These are phyloP conservation scores for Malurus elegans DNA, from an alignment of 2,113 vertebrate species.

Conservation along the genomic window DNA sequence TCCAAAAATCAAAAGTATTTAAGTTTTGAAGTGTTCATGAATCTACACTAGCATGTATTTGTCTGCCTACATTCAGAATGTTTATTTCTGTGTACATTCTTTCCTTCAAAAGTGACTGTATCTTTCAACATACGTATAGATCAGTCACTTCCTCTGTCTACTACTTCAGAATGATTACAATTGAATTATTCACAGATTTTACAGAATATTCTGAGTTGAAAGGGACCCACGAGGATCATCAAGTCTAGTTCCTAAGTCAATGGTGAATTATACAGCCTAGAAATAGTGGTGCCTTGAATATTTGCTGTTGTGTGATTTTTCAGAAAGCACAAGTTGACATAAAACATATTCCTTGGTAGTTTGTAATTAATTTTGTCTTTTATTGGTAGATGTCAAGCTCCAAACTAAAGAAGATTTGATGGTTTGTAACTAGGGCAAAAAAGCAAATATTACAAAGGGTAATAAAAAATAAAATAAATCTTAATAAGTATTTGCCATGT, in stretches of 20 bases:
- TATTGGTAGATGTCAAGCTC: constrained; percentile 5
- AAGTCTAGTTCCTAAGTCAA: not conserved
- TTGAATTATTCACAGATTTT: not conserved
- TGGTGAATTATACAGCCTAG: not conserved
- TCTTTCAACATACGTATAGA: not conserved
- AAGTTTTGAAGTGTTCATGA: not conserved
- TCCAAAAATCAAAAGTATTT: not conserved
- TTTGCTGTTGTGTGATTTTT: not conserved
- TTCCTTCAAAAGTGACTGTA: not conserved
- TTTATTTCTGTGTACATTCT: not conserved
- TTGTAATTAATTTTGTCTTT: constrained; percentile 29
- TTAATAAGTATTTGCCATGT: constrained; percentile 41
- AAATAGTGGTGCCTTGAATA: not conserved
- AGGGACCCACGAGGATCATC: not conserved
- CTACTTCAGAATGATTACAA: not conserved
- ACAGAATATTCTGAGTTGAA: not conserved
- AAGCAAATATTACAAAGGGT: constrained; percentile 12
- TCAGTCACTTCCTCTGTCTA: not conserved
- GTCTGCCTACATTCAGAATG: not conserved
- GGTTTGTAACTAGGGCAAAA: constrained; percentile 22
- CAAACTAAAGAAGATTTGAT: constrained; percentile 13
- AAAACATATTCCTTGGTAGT: not conserved
- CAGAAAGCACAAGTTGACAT: not conserved
- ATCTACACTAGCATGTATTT: not conserved
- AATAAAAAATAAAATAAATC: constrained; percentile 58